Evolutionary conservation across 2,797 vertebrate genomes (phyloP), one percentile per base, ranked within the genome.

Genomic region (Cuniculus paca): DNA sequence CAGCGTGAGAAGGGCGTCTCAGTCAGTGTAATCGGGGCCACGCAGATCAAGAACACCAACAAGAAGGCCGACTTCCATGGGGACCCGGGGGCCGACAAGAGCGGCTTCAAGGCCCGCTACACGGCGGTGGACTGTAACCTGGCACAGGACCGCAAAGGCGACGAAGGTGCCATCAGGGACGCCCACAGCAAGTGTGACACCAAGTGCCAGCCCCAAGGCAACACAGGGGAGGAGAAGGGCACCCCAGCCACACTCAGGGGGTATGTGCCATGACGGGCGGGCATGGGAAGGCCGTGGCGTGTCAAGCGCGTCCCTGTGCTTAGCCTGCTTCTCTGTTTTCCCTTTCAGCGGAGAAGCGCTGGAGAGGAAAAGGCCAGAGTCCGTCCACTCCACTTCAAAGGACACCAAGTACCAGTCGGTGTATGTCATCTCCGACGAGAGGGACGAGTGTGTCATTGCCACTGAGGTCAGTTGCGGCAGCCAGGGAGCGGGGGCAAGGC

Each of bases 381-480:
- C 99, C 0, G 98, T 98, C 97, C 99, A 99, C 98, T 98, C 99
- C 65, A 97, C 98, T 80, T 99, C 98, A 89, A 99, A 99, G 98
- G 98, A 99, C 98, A 99, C 99, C 96, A 99, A 99, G 99, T 99
- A 99, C 99, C 99, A 99, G 99, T 99, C 99, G 28, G 99, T 99
- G 97, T 99, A 99, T 90, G 99, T 99, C 98, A 99, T 99, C 98
- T 99, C 99, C 70, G 99, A 99, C 98, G 99, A 99, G 98, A 99
- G 99, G 98, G 99, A 99, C 0, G 99, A 99, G 98, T 99, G 99
- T 97, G 99, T 99, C 98, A 99, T 99, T 90, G 99, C 99, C 96
- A 99, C 99, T 97, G 99, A 99, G 99, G 99, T 99, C 94, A 96
- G 98, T 98, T 50, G 22, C 14, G 0, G 22, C 3, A 1, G 31